Conservation (phyloP, 2,888 invertebrate species). For the Fissipunctia ypsillon region DNA sequence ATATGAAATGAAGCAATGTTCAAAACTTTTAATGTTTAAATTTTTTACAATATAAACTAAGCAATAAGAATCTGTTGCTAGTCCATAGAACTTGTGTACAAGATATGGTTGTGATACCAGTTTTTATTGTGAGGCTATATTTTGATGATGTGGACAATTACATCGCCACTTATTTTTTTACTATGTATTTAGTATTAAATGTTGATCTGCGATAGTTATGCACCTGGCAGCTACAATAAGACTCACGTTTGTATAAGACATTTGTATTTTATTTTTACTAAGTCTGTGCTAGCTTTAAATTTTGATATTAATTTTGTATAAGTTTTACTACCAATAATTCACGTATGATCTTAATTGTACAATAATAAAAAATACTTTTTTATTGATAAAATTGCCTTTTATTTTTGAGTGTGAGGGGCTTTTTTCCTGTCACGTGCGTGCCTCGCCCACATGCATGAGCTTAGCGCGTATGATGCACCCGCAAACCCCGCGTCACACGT, state of each 20-base stretch:
- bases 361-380: conserved; percentile 65
- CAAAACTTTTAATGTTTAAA: conserved; percentile 35
- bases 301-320: conserved; percentile 72
- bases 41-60: conserved; percentile 53
- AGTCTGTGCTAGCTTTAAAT: conserved; percentile 85
- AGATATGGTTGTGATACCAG: conserved; percentile 67
- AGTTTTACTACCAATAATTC: conserved; percentile 69
- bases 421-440: background rate
- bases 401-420: background rate
- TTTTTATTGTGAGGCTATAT: conserved; percentile 68
- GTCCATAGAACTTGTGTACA: conserved; percentile 61
- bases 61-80: conserved; percentile 58
- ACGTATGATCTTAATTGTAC: conserved; percentile 64
- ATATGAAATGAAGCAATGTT: conserved; percentile 49
- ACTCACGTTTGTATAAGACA: conserved; percentile 61
- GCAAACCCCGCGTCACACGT: too few species aligned
- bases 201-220: conserved; percentile 53
- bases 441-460: background rate
- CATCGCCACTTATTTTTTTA: conserved; percentile 58
- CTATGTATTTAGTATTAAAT: conserved; percentile 55
- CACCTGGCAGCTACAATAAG: conserved; percentile 61
- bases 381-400: conserved; percentile 32
- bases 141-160: conserved; percentile 44
- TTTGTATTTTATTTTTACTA: conserved; percentile 66
- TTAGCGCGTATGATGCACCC: background rate